Evolutionary conservation across 2,113 vertebrate genomes (phyloP), one percentile per base, ranked within the genome.

Genomic region (Lasiurus cinereus): DNA sequence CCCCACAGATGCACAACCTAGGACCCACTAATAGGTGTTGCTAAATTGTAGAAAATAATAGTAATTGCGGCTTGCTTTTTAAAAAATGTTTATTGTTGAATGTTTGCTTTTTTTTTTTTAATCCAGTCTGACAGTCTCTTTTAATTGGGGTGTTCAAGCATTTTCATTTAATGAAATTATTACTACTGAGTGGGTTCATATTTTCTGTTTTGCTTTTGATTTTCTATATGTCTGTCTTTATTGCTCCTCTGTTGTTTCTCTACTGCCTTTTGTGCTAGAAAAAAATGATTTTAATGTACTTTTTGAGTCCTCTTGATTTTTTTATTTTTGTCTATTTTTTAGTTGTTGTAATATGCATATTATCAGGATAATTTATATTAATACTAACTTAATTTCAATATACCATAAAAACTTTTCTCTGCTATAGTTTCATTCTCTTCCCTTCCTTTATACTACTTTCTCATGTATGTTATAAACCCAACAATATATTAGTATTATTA

Each of bases 281-380:
- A 66, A 29, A 56, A 29, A 36, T 56, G 1, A 73, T 64, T 78
- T 92, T 36, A 24, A 1, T 31, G 1, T 56, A 36, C 67, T 4
- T 3, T 91, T 95, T 91, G 36, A 54, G 70, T 83, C 22, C 16
- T 82, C 56, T 83, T 70, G 29, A 18, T 76, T 72, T 82, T 80
- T 83, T 70, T 21, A 18, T 76, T 72, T 82, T 80, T 12, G 13
- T 36, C 48, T 43, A 24, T 46, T 72, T 62, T 43, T 85, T 54
- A 33, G 56, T 83, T 86, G 8, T 52, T 78, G 36, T 16, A 39
- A 36, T 77, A 24, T 48, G 16, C 18, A 22, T 56, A 16, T 78
- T 79, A 31, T 56, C 77, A 73, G 2, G 36, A n/a, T 39, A 66
- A 33, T 84, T 92, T 36, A 43, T 15, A 24, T 85, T 13, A 85